These are phyloP conservation scores for Lasioglossum albipes DNA, from an alignment of 1,140 invertebrate species.

Conservation along the genomic window DNA sequence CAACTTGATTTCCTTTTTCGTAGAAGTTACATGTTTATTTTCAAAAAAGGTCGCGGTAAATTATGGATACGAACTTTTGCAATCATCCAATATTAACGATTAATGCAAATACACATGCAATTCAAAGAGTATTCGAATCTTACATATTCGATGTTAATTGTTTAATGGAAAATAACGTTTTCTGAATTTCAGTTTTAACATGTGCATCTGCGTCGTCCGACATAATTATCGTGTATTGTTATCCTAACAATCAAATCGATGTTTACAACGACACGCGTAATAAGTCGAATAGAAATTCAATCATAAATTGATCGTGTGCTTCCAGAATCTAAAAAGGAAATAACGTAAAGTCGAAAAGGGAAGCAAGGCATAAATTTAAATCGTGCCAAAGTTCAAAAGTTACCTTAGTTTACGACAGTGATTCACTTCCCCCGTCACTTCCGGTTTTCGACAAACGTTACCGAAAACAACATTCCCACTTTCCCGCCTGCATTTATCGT, in stretches of 20 bases:
- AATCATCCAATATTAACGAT: too few species aligned
- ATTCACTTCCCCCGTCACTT: too few species aligned
- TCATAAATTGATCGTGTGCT: not conserved
- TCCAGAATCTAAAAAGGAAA: not conserved
- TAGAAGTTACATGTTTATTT: too few species aligned
- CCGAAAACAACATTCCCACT: too few species aligned
- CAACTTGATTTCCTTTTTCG: too few species aligned
- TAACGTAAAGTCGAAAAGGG: not conserved
- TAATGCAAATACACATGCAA: too few species aligned
- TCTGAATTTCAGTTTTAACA: slow-evolving; percentile 52
- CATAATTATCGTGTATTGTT: not conserved
- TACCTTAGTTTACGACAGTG: not conserved
- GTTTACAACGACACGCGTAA: not conserved
- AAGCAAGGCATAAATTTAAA: not conserved
- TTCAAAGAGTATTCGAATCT: slow-evolving; percentile 23
- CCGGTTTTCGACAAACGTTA: too few species aligned
- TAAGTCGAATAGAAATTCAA: not conserved
- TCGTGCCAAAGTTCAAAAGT: not conserved
- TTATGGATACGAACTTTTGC: too few species aligned
- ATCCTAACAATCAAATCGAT: not conserved
- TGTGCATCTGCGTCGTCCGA: slow-evolving; percentile 10
- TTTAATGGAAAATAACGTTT: slow-evolving; percentile 56
- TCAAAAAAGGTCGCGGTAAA: too few species aligned
- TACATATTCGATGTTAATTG: slow-evolving; percentile 63
- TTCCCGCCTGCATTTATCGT: too few species aligned